Conservation (phyloP, 2,888 invertebrate genomes). For the Hermaeophaga mercurialis region DNA sequence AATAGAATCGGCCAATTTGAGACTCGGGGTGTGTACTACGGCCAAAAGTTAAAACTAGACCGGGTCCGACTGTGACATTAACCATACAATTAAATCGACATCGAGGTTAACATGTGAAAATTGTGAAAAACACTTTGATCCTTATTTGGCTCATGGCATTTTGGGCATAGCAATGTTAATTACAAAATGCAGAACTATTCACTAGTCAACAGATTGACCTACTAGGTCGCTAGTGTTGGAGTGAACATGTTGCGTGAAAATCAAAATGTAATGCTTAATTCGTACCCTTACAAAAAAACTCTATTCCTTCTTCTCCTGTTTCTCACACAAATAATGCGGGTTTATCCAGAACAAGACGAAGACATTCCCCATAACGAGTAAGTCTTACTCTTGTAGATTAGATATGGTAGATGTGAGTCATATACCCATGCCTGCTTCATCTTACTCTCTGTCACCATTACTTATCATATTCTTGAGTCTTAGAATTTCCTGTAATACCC, state of each 20-base stretch:
- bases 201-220: conserved; percentile 31
- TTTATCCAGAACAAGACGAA: conserved; percentile 78
- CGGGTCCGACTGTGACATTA: conserved; percentile 45
- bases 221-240: conserved; percentile 34
- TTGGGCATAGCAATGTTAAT: conserved; percentile 1
- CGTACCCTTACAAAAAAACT: conserved; percentile 30
- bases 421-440: too few species aligned
- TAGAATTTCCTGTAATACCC: too few species aligned
- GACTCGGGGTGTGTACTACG: conserved; percentile 58
- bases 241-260: conserved; percentile 47
- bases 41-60: conserved; percentile 38
- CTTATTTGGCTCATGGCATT: background rate
- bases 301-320: conserved; percentile 42
- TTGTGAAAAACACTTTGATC: conserved; percentile 16
- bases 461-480: too few species aligned
- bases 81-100: conserved; percentile 37
- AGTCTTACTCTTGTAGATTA: conserved; percentile 56
- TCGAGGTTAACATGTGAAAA: conserved; percentile 46
- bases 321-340: conserved; percentile 53
- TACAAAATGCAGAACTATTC: conserved; percentile 19
- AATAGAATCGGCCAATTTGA: conserved; percentile 55
- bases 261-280: conserved; percentile 34
- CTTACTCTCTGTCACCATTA: too few species aligned
- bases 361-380: conserved; percentile 91
- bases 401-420: background rate